Evolutionary conservation across 1,140 invertebrate species (phyloP).

Genomic region (Drosophila virilis): DNA sequence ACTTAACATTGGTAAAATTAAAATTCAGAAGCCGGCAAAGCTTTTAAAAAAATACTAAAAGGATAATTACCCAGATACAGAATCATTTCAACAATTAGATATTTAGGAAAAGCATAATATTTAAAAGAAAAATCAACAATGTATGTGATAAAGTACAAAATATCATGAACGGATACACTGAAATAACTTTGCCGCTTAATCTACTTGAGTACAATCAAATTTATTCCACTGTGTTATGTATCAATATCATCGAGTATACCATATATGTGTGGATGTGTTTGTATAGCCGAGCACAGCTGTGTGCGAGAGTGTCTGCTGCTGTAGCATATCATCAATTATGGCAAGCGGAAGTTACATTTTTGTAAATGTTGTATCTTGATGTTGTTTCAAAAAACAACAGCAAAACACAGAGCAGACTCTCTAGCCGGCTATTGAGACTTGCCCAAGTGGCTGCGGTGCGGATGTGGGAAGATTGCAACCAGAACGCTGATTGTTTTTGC

Average conservation of each 20-base stretch:
- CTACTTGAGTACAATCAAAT: constrained; percentile 4
- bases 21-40: too few species aligned
- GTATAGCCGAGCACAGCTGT: constrained; percentile 8
- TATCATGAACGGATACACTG: too few species aligned
- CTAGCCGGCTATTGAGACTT: constrained; percentile 39
- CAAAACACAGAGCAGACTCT: constrained; percentile 24
- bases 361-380: constrained; percentile 62
- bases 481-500: constrained; percentile 42
- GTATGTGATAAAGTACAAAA: too few species aligned
- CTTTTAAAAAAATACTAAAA: too few species aligned
- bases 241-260: neutral
- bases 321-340: constrained; percentile 77
- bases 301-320: constrained; percentile 11
- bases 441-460: constrained; percentile 8
- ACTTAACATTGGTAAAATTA: too few species aligned
- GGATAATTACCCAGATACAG: too few species aligned
- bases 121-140: too few species aligned
- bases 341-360: constrained; percentile 70
- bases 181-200: neutral
- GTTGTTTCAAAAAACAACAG: constrained; percentile 55
- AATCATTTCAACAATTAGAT: too few species aligned
- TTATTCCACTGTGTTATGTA: constrained; percentile 4
- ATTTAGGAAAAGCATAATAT: too few species aligned
- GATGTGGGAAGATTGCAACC: constrained; percentile 12
- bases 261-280: constrained; percentile 21